A percentile compares a stretch with the other conserved stretches of the same genome.
Evolutionary conservation across 2,888 invertebrate species (phyloP).

Genomic region (Minunthozetes semirufus): DNA sequence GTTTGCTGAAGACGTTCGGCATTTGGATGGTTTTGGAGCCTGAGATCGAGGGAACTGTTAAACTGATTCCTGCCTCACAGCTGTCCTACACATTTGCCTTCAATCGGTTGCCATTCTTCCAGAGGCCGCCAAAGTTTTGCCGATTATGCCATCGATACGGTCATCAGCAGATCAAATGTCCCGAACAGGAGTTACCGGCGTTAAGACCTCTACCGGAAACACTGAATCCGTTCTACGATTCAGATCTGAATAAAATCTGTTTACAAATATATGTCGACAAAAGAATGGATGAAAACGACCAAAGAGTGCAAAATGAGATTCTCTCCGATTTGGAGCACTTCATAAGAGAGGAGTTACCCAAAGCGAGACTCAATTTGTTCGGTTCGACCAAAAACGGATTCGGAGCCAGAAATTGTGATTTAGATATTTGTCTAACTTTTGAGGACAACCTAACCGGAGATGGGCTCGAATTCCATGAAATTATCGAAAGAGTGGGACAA

Average conservation of each 20-base stretch:
- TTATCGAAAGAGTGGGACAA: constrained; percentile 49
- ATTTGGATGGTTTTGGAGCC: background rate
- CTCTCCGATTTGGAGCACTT: constrained; percentile 48
- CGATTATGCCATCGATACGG: constrained; percentile 51
- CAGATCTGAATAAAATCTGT: constrained; percentile 47
- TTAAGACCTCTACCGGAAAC: constrained; percentile 48
- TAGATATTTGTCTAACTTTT: constrained; percentile 57
- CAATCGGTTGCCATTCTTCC: constrained; percentile 28
- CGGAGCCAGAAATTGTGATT: constrained; percentile 54
- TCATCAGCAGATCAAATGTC: constrained; percentile 52
- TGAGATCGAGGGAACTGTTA: background rate
- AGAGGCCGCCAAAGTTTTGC: constrained; percentile 37
- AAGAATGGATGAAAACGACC: constrained; percentile 43
- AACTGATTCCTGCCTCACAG: background rate
- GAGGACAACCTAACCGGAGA: constrained; percentile 47
- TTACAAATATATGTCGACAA: constrained; percentile 44
- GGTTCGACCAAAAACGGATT: constrained; percentile 58
- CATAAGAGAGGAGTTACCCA: constrained; percentile 45
- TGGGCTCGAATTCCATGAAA: constrained; percentile 47
- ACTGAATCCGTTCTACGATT: constrained; percentile 44
- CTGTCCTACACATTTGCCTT: constrained; percentile 2
- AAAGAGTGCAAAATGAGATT: constrained; percentile 44
- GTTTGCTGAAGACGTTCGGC: background rate
- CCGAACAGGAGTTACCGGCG: constrained; percentile 51
- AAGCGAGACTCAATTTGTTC: constrained; percentile 53